Base-by-base conservation (phyloP, 2,888 invertebrate genomes). In the Drosophila ochracea region DNA sequence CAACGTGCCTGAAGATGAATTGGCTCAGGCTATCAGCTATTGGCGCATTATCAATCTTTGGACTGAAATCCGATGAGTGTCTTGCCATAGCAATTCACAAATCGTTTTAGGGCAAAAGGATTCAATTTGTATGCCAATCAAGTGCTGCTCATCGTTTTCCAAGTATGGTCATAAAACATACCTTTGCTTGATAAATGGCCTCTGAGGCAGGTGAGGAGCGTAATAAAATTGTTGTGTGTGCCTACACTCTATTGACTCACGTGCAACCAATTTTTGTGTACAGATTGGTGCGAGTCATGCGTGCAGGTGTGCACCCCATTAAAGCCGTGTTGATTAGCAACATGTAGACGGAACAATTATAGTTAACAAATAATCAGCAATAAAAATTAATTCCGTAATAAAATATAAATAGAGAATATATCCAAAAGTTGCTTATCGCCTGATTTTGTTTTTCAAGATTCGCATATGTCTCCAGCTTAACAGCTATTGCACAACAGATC, bases 51-150 rank as follows among this genome's bases (percentile, higher is more conserved):
- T 72, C 64, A 47, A 72, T 72, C 43, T 53, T 47, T 19, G 13
- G 33, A 47, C 25, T 52, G 13, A 58, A 59, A 65, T 65, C 54
- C 54, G 37, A 54, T 54, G 73, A 47, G 62, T 52, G 10, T 52
- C 53, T 57, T 73, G 33, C 70, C 19, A 5, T 30, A 57, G 43
- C 63, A 37, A 63, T 63, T 37, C 47, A 35, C 73, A 72, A 72
- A 65, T 65, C 65, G 53, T 49, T 61, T 49, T 35, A 25, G 35
- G 49, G 50, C 37, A 41, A 33, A 70, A 71, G 55, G 47, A 61
- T 70, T 71, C 53, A 61, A 70, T 69, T 69, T 70, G 33, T 61
- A 70, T 70, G 60, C 60, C 21, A 39, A 70, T 60, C 71, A 61
- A 47, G 39, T 28, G 31, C 59, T 43, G 60, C 37, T 59, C 70